Evolutionary conservation across 2,113 vertebrate species (phyloP), one percentile per base, ranked within the genome.

Genomic region (Arothron firmamentum): DNA sequence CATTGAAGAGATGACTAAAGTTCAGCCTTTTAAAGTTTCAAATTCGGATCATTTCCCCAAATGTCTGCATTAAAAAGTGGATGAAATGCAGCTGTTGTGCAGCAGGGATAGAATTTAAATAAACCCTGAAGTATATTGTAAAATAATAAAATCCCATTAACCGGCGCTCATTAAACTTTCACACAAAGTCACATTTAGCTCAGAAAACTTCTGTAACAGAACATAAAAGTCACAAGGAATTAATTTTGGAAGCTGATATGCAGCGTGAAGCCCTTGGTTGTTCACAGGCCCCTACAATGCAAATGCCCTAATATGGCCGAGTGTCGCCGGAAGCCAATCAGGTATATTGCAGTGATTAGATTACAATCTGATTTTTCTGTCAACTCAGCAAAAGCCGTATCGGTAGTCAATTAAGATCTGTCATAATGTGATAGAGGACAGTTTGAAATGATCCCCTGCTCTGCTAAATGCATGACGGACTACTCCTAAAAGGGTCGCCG

Each of bases 401-500:
- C 21, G 83, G 77, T 82, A 87, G 84, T 89, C 88, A 88, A 88
- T 89, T 88, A 87, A 81, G 83, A 87, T 83, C 66, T 74, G 77
- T 87, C 83, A 86, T 90, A 88, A 88, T 81, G 74, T 87, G 84
- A 90, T 85, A 85, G 78, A 85, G 78, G 81, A 86, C 82, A 82
- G 79, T 88, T 90, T 88, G 81, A 87, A 90, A 89, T 84, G 74
- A 90, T 90, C 77, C 75, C 83, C 66, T 74, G 74, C 78, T 79
- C 78, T 79, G 78, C 76, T 88, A 80, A 87, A 90, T 76, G 82
- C 85, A 82, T 77, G 89, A 87, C 84, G 81, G 67, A 67, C 79
- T 62, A 73, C 78, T 86, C 85, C 87, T 89, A 88, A 91, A 92
- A 89, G 87, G 87, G 87, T 90, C 88, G 75, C 38, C 25, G 50